phyloP scores from a whole-genome alignment of 1,140 invertebrate species.

The Halesus radiatus region DNA sequence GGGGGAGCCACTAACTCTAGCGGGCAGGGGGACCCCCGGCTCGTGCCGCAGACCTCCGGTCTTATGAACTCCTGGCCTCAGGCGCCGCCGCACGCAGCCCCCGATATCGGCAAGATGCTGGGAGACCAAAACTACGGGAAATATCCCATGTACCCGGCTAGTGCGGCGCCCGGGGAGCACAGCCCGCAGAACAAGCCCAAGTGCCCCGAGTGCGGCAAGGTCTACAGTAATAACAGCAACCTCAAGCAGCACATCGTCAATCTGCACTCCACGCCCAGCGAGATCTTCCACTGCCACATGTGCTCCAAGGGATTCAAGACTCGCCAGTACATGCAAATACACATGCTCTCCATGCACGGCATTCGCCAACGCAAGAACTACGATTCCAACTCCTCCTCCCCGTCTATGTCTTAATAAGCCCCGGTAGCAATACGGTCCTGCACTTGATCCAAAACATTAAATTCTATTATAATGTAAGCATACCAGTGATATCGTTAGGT shows the following conservation, averaged over 20 bases:
- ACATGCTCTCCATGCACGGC: constrained; percentile 78
- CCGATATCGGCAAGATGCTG: constrained; percentile 52
- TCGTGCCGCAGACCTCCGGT: constrained; percentile 42
- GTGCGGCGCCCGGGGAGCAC: constrained; percentile 23
- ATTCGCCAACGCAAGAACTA: constrained; percentile 74
- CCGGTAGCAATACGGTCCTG: too few relatives aligned
- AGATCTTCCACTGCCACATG: constrained; percentile 75
- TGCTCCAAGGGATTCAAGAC: constrained; percentile 80
- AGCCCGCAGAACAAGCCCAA: constrained; percentile 70
- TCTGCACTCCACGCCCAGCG: constrained; percentile 78
- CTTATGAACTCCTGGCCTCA: constrained; percentile 58
- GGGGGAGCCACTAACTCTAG: constrained; percentile 51
- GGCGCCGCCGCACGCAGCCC: constrained; percentile 52
- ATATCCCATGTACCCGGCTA: constrained; percentile 42
- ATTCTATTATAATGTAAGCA: too few relatives aligned
- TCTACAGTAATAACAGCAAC: constrained; percentile 77
- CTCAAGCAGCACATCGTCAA: constrained; percentile 82
- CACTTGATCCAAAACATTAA: too few relatives aligned
- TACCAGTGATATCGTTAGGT: too few relatives aligned
- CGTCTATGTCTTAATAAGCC: constrained; percentile 51
- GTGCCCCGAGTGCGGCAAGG: constrained; percentile 78
- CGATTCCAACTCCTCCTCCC: constrained; percentile 50
- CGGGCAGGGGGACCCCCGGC: constrained; percentile 43
- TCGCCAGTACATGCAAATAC: constrained; percentile 80
- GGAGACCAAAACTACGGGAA: constrained; percentile 52